Evolutionary conservation across 2,113 vertebrate species (phyloP).

Genomic region (Marcusenius ussheri): DNA sequence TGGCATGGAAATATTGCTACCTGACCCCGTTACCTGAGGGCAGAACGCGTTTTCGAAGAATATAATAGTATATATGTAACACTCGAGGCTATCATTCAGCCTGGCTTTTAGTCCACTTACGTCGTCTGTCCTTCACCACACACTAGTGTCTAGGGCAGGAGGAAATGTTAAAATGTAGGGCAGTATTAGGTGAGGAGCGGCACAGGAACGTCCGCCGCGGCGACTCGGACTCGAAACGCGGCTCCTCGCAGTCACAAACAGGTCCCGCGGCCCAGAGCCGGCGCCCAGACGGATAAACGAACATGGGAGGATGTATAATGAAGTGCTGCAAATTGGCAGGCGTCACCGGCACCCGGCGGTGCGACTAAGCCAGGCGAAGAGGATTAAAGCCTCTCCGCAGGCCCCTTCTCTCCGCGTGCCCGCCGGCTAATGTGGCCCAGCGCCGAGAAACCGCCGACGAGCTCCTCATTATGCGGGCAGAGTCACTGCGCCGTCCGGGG

Average conservation of each 20-base stretch:
- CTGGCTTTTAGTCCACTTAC: background rate
- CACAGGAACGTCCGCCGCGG: background rate
- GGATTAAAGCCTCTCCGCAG: slow-evolving; percentile 36
- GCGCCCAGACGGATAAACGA: slow-evolving; percentile 9
- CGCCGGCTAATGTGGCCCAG: background rate
- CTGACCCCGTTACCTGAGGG: slow-evolving; percentile 3
- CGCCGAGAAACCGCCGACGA: background rate
- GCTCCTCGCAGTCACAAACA: slow-evolving; percentile 20
- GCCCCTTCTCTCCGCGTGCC: background rate
- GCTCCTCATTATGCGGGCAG: background rate
- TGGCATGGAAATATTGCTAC: slow-evolving; percentile 1
- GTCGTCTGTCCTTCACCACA: background rate
- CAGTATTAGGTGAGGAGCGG: background rate
- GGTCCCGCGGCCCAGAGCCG: slow-evolving; percentile 21
- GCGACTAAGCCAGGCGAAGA: slow-evolving; percentile 38
- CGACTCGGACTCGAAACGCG: slow-evolving; percentile 27
- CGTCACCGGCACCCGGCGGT: slow-evolving; percentile 27
- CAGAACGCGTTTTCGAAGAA: background rate
- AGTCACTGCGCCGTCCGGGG: background rate
- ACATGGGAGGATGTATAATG: slow-evolving; percentile 32
- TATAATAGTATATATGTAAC: slow-evolving; percentile 1
- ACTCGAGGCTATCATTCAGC: background rate
- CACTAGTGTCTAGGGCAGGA: background rate
- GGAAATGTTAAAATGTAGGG: background rate
- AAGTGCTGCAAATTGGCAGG: slow-evolving; percentile 40